Evolutionary conservation across 2,797 vertebrate genomes (phyloP).

Genomic region (Mallotus villosus): DNA sequence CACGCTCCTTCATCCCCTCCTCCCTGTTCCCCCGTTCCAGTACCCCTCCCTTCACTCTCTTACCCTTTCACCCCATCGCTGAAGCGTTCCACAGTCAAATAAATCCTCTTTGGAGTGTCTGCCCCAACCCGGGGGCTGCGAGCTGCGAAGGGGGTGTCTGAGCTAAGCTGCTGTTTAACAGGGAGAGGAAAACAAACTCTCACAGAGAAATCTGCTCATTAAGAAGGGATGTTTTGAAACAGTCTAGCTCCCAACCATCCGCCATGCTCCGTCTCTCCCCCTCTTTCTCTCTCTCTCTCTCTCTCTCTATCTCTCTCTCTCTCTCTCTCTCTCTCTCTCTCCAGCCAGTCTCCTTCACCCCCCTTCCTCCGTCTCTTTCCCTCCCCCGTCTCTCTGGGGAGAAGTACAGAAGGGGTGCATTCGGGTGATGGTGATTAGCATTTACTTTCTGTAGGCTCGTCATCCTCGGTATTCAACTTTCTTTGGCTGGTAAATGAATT

Average conservation of each 20-base stretch:
- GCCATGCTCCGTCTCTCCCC: constrained; percentile 37
- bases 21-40: background rate
- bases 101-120: constrained; percentile 74
- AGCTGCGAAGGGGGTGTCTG: background rate
- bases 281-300: constrained; percentile 9
- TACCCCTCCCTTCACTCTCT: constrained; percentile 41
- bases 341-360: constrained; percentile 5
- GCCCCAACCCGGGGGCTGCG: constrained; percentile 42
- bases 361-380: background rate
- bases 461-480: no score
- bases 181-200: constrained; percentile 28
- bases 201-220: constrained; percentile 49
- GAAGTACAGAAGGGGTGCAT: no score
- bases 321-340: constrained; percentile 17
- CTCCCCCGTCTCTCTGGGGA: background rate
- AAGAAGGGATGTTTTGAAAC: constrained; percentile 67
- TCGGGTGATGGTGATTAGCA: no score
- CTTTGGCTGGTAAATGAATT: no score
- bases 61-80: constrained; percentile 50
- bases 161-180: constrained; percentile 44
- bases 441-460: no score
- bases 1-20: background rate
- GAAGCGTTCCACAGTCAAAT: constrained; percentile 54
- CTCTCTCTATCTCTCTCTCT: constrained; percentile 16
- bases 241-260: constrained; percentile 29